Conservation (phyloP, 2,888 invertebrate species). For the Omphaloscelis lunosa region DNA sequence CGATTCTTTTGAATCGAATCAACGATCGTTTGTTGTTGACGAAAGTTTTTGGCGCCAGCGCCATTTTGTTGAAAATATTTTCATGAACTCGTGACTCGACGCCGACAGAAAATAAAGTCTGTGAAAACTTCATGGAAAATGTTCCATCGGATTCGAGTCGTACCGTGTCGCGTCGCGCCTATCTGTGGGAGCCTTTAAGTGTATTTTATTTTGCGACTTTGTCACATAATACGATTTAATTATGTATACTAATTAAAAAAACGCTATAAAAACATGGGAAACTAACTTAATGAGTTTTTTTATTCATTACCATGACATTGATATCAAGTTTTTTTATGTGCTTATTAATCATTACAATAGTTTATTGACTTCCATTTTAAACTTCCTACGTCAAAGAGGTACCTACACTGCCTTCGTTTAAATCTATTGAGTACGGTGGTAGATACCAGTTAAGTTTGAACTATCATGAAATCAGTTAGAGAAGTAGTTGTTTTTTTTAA, state of each 20-base stretch:
- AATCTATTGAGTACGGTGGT: not conserved
- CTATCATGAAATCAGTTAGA: not conserved
- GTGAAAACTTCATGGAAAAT: too few relatives aligned
- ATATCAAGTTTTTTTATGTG: conserved; percentile 24
- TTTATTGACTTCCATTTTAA: conserved; percentile 16
- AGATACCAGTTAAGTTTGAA: not conserved
- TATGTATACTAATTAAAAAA: conserved; percentile 25
- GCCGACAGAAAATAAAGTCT: not conserved
- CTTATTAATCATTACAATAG: conserved; percentile 6
- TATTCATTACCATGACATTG: conserved; percentile 27
- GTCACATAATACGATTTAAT: conserved; percentile 3
- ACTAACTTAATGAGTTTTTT: conserved; percentile 40
- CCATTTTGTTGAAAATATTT: conserved; percentile 2
- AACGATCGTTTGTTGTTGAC: conserved; percentile 5
- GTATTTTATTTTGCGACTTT: not conserved
- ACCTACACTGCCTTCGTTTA: not conserved
- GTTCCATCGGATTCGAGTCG: too few relatives aligned
- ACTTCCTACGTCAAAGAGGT: not conserved
- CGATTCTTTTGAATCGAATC: conserved; percentile 53
- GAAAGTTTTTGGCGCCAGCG: conserved; percentile 11
- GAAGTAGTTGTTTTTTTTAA: not conserved
- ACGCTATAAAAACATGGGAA: conserved; percentile 24
- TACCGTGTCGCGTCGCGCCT: too few relatives aligned
- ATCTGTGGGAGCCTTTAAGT: too few relatives aligned
- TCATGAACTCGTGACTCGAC: not conserved